These are phyloP conservation scores for Pseudorhombus dupliciocellatus DNA, from an alignment of 2,113 vertebrate genomes.

Conservation along the genomic window DNA sequence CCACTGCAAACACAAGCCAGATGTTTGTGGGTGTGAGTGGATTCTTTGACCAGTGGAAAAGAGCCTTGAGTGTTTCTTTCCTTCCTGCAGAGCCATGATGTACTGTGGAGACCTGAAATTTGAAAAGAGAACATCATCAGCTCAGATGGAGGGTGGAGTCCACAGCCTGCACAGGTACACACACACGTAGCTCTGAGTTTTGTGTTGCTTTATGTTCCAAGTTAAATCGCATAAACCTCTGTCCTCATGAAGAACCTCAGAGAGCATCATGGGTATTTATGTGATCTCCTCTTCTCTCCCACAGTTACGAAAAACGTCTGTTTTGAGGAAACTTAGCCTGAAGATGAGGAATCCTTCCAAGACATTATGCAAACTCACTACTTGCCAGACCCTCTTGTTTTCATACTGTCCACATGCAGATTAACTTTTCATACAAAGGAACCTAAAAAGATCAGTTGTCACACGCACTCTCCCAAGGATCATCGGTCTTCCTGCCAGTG, in stretches of 20 bases:
- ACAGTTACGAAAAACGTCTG: conserved; percentile 96
- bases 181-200: conserved; percentile 35
- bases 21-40: too few species aligned
- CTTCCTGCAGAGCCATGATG: conserved; percentile 91
- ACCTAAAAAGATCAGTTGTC: not conserved
- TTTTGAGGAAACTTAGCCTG: conserved; percentile 82
- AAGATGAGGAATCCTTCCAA: conserved; percentile 28
- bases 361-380: conserved; percentile 46
- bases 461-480: conserved; percentile 21
- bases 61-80: not conserved
- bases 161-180: conserved; percentile 96
- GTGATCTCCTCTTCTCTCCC: conserved; percentile 31
- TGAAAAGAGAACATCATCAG: conserved; percentile 93
- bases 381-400: not conserved
- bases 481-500: conserved; percentile 65
- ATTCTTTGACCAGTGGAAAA: too few species aligned
- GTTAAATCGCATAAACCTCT: conserved; percentile 8
- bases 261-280: conserved; percentile 15
- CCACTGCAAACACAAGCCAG: too few species aligned
- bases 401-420: not conserved
- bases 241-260: conserved; percentile 40
- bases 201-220: conserved; percentile 16
- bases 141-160: conserved; percentile 96
- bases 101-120: conserved; percentile 98
- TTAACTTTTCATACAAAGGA: conserved; percentile 24